Evolutionary conservation across 2,113 vertebrate species (phyloP), one percentile per base, ranked within the genome.

Genomic region (Pseudopodoces humilis): DNA sequence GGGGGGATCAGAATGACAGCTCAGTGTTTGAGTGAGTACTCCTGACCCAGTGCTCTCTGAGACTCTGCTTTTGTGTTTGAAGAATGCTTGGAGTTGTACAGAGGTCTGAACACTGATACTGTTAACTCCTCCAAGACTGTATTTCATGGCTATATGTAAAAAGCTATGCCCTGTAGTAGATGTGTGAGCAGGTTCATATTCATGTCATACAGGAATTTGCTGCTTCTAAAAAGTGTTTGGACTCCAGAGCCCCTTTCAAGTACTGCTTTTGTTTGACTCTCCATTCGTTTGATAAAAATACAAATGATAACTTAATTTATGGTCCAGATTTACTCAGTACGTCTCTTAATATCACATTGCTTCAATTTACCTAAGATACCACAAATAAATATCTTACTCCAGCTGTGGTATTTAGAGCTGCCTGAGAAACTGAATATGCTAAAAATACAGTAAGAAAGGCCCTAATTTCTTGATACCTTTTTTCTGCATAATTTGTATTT

Each of bases 1-100:
- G 99, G 99, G 99, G 99, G 12, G 99, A 99, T 95, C 99, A 99
- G 88, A 99, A 99, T 98, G 99, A 99, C 98, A 99, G 99, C 97
- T 99, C 99, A 9, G 99, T 99, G 9, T 99, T 99, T 95, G 99
- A 99, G 99, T 99, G 98, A 98, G 99, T 95, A 22, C 33, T 86
- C 59, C 33, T 4, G 58, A 63, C 52, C 33, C 72, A 7, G 3
- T 33, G 56, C 18, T 3, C 37, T 28, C 60, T n/a, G 24, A n/a
- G 7, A 11, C 35, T 77, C 41, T 46, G 37, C 13, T 47, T 64
- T 22, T 65, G 67, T 11, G 41, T 56, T 68, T 83, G 41, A 49
- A 39, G 50, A 88, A 9, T 55, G 13, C 13, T 65, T 37, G 18
- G 31, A 65, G 28, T 14, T 62, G 9, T 21, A 41, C 8, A 80